These are phyloP conservation scores for Melanargia galathea DNA, from an alignment of 2,888 invertebrate genomes.

Conservation along the genomic window DNA sequence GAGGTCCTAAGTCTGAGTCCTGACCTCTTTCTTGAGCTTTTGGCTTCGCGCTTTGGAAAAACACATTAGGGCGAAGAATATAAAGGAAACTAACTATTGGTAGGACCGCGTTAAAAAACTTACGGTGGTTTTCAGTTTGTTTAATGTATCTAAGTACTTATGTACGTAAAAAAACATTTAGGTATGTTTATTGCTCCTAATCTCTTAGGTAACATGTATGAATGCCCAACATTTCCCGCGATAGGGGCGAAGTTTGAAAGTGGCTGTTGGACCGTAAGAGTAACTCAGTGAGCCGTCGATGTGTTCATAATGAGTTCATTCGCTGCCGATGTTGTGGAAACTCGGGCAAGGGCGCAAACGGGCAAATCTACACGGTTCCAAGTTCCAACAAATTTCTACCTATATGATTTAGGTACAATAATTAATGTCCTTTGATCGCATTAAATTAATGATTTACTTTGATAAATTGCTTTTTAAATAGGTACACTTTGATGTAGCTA, in stretches of 20 bases:
- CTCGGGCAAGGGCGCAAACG: constrained; percentile 66
- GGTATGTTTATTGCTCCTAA: background rate
- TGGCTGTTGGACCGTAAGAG: constrained; percentile 68
- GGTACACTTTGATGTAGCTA: background rate
- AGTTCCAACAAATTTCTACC: background rate
- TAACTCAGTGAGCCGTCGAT: constrained; percentile 59
- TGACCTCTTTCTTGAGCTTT: too few relatives aligned
- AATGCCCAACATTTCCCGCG: constrained; percentile 41
- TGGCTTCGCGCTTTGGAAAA: too few relatives aligned
- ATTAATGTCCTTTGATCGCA: constrained; percentile 18
- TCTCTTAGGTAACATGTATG: constrained; percentile 21
- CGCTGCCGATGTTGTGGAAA: constrained; percentile 68
- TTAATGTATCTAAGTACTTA: too few relatives aligned
- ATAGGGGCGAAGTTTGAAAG: constrained; percentile 65
- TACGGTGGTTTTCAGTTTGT: too few relatives aligned
- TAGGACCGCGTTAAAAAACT: too few relatives aligned
- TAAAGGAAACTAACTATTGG: too few relatives aligned
- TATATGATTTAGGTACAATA: background rate
- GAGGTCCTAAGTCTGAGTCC: too few relatives aligned
- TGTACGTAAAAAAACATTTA: background rate
- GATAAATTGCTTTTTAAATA: background rate
- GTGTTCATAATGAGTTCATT: constrained; percentile 65
- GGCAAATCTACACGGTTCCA: background rate
- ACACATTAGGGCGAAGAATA: too few relatives aligned
- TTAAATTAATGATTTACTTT: constrained; percentile 1